Percentiles rank a stretch among this genome's conserved stretches.
Conservation (phyloP, 2,113 vertebrate genomes). For the Catharus bicknelli region DNA sequence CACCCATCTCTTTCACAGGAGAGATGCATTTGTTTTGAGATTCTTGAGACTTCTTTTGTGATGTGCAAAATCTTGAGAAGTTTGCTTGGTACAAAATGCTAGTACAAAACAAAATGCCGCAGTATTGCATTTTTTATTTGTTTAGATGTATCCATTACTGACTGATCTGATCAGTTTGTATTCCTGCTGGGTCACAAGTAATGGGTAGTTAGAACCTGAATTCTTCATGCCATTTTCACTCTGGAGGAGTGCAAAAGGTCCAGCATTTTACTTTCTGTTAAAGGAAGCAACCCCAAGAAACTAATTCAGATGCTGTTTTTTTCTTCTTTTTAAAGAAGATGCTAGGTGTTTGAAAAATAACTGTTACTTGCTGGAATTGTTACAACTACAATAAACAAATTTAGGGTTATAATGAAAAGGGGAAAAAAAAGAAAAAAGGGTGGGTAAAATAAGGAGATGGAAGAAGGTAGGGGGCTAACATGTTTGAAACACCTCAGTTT, state of each 20-base stretch:
- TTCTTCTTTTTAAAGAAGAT: not conserved
- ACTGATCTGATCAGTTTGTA: not conserved
- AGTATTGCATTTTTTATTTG: not conserved
- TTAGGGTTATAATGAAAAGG: not conserved
- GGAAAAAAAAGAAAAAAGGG: not conserved
- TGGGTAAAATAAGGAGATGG: not conserved
- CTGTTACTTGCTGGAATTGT: not conserved
- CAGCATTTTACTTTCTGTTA: not conserved
- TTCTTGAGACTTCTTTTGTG: not conserved
- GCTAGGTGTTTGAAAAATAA: not conserved
- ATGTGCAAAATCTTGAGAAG: not conserved
- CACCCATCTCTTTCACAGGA: not conserved
- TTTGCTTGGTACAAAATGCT: not conserved
- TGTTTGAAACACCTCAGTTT: not conserved
- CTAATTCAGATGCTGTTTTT: not conserved
- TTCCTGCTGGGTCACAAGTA: not conserved
- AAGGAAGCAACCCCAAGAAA: not conserved
- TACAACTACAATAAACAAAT: not conserved
- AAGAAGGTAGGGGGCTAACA: rapidly evolving
- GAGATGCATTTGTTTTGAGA: not conserved
- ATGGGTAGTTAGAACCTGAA: not conserved
- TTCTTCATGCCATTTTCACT: not conserved
- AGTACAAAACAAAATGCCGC: not conserved
- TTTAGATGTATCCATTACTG: not conserved
- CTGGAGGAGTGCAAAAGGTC: not conserved